Base-by-base conservation (phyloP, 2,797 vertebrate species). In the Cyprinodon diabolis region DNA sequence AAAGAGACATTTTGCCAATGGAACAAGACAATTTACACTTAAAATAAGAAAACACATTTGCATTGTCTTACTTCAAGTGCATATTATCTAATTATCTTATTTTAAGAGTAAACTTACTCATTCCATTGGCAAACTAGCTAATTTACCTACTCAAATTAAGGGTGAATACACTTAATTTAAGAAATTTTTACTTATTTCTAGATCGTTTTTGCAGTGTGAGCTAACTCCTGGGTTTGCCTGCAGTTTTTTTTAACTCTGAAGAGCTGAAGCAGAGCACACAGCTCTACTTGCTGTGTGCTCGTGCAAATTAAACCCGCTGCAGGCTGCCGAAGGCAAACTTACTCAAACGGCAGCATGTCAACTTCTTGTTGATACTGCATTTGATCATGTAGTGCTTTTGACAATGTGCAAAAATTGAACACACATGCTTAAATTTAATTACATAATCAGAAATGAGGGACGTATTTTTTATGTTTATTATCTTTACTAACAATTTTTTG, bases 201-300 rank as follows among this genome's bases (percentile, higher is more conserved):
- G n/a, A n/a, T n/a, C n/a, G n/a, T n/a, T n/a, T n/a, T n/a, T n/a
- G n/a, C n/a, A n/a, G n/a, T n/a, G n/a, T n/a, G 77, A 86, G 80
- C 66, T 47, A 66, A 43, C 81, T 82, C 85, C 82, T 84, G 60
- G 2, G 82, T 68, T 87, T 78, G 68, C 35, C 70, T 11, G 17
- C 76, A 66, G 67, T 56, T 52, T 37, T 25, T 48, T 25, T 49
- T 68, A 51, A 17, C 37, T 52, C 68, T 13, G 66, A 55, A 71
- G 37, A 14, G 4, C 30, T 30, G 9, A 76, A 68, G 7, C 30
- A 30, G 30, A 30, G 30, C 30, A 30, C 30, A 30, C 30, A 30
- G 30, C 30, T 30, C 30, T 63, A 60, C 68, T 30, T 62, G 49
- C 58, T 4, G 14, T 55, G 73, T 47, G 82, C 78, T 43, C 56